These are phyloP conservation scores for Corapipo altera DNA, from an alignment of 2,113 vertebrate species.

Conservation along the genomic window DNA sequence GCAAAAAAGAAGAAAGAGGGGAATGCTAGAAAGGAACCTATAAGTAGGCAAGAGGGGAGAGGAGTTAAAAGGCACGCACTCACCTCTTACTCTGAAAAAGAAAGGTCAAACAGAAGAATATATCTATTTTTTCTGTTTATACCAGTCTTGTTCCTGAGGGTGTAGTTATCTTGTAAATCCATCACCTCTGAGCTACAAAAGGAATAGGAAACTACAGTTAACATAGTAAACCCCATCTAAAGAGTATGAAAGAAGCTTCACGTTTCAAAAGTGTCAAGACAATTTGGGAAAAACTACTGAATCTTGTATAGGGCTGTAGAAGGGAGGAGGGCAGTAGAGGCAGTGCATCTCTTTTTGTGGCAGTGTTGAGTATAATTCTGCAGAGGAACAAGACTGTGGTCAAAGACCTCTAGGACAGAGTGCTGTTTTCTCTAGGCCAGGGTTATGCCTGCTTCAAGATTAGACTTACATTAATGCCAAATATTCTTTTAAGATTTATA, in stretches of 20 bases:
- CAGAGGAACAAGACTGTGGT: neutral
- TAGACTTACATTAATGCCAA: neutral
- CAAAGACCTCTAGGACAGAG: too few relatives aligned
- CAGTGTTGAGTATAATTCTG: neutral
- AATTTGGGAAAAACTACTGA: neutral
- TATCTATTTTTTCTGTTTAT: neutral
- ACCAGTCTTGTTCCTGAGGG: neutral
- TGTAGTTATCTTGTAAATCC: neutral
- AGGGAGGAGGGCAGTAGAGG: neutral
- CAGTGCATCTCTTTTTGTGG: neutral
- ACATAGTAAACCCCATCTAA: neutral
- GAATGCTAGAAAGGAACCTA: neutral
- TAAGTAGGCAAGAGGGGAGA: neutral
- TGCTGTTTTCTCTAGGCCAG: neutral
- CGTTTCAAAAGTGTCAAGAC: neutral
- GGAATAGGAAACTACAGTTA: neutral
- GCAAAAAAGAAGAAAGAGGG: rapidly evolving
- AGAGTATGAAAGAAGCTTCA: neutral
- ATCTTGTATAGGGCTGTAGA: neutral
- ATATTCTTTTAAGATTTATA: neutral
- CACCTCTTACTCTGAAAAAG: neutral
- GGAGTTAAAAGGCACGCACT: neutral
- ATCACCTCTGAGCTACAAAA: neutral
- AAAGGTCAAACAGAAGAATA: neutral
- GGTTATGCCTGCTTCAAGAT: rapidly evolving